A percentile compares a stretch with the other conserved stretches of the same genome.
Evolutionary conservation across 1,140 invertebrate species (phyloP).

Genomic region (Rhagoletis pomonella): DNA sequence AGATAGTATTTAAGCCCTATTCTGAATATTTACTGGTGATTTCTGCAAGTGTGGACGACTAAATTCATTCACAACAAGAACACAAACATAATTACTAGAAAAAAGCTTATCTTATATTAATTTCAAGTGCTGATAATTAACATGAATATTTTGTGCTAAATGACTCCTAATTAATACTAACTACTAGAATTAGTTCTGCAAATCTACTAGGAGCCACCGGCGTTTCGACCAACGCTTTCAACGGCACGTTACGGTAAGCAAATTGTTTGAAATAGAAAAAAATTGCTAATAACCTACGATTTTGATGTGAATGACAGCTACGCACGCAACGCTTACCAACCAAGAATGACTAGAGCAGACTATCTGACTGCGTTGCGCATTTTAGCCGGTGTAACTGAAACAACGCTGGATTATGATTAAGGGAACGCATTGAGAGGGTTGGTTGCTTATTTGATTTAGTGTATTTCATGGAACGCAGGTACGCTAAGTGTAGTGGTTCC

Average conservation of each 20-base stretch:
- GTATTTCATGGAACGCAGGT: not conserved
- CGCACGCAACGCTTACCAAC: not conserved
- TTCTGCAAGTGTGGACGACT: no score
- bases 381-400: not conserved
- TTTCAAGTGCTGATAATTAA: not conserved
- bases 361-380: not conserved
- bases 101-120: no score
- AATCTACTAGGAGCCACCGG: not conserved
- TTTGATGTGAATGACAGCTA: not conserved
- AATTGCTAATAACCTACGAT: not conserved
- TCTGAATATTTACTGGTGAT: no score
- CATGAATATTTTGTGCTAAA: not conserved
- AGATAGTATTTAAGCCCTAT: no score
- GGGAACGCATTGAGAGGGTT: not conserved
- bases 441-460: no score
- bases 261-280: not conserved
- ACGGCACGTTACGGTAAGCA: not conserved
- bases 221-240: not conserved
- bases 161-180: not conserved
- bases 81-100: no score
- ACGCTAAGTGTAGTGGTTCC: not conserved
- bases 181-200: not conserved
- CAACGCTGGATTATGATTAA: not conserved
- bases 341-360: not conserved
- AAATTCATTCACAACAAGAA: no score